These are phyloP conservation scores for Thalassaphorura encarpata DNA, from an alignment of 1,140 invertebrate genomes.

Conservation along the genomic window DNA sequence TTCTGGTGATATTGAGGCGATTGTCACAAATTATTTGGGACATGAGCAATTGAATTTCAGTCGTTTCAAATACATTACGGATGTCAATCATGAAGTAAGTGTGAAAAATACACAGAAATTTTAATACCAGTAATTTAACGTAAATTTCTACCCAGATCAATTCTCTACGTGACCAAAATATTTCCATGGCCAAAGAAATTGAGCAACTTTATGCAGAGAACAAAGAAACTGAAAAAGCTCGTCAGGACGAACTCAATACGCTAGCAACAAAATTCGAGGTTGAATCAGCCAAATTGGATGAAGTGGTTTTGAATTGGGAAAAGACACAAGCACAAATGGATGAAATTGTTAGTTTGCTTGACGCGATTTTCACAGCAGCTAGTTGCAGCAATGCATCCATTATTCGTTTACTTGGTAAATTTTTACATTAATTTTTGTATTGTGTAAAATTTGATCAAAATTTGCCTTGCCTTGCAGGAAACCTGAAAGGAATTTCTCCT, in stretches of 20 bases:
- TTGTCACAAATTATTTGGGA: slow-evolving; percentile 12
- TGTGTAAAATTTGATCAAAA: not conserved
- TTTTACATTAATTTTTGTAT: not conserved
- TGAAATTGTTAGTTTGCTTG: slow-evolving; percentile 1
- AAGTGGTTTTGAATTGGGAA: not conserved
- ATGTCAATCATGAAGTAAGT: slow-evolving; percentile 24
- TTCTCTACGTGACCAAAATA: slow-evolving; percentile 1
- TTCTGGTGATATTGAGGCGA: not conserved
- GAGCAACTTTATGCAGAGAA: not conserved
- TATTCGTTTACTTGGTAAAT: slow-evolving; percentile 9
- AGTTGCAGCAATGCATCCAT: slow-evolving; percentile 2
- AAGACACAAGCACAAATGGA: slow-evolving; percentile 2
- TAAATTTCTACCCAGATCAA: not conserved
- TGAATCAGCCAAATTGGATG: not conserved
- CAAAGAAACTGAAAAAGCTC: not conserved
- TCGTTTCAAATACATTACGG: slow-evolving; percentile 18
- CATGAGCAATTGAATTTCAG: slow-evolving; percentile 23
- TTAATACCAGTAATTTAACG: not conserved
- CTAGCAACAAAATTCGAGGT: not conserved
- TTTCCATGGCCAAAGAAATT: slow-evolving; percentile 5
- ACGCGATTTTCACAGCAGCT: slow-evolving; percentile 4
- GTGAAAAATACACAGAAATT: not conserved
- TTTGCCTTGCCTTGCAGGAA: not conserved
- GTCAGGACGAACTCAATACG: not conserved
- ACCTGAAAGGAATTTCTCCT: not conserved